A percentile compares a stretch with the other conserved stretches of the same genome.
phyloP scores from a whole-genome alignment of 2,797 vertebrate species.

The Pterois miles region DNA sequence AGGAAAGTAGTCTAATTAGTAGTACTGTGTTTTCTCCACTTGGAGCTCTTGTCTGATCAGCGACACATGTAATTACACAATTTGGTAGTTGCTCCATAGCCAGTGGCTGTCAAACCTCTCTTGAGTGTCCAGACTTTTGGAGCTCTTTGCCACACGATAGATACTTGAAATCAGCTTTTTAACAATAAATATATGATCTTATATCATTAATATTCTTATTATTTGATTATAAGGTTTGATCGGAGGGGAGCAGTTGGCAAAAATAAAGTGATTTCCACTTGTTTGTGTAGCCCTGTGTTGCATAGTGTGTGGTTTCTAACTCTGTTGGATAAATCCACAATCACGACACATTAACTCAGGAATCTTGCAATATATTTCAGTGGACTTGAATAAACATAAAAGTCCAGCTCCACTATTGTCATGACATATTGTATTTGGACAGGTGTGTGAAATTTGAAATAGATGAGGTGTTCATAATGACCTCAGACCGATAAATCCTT shows the following conservation, averaged over 20 bases:
- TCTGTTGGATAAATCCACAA: conserved; percentile 40
- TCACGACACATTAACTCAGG: conserved; percentile 54
- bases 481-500: conserved; percentile 41
- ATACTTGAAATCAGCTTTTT: neutral
- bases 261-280: conserved; percentile 7
- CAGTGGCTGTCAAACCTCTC: conserved; percentile 32
- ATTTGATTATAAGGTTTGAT: neutral
- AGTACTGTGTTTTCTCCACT: conserved; percentile 44
- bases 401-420: conserved; percentile 16
- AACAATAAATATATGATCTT: neutral
- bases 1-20: conserved; percentile 52
- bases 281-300: conserved; percentile 15
- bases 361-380: conserved; percentile 63
- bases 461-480: conserved; percentile 43
- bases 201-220: neutral
- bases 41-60: conserved; percentile 60
- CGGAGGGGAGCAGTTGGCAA: neutral
- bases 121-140: neutral
- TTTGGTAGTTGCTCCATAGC: conserved; percentile 59
- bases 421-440: conserved; percentile 61
- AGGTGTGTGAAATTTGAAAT: conserved; percentile 64
- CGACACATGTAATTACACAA: conserved; percentile 68
- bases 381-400: conserved; percentile 57
- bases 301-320: conserved; percentile 7
- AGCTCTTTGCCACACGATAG: neutral